Conservation (phyloP, 2,888 invertebrate species). For the Lasioglossum pauxillum region DNA sequence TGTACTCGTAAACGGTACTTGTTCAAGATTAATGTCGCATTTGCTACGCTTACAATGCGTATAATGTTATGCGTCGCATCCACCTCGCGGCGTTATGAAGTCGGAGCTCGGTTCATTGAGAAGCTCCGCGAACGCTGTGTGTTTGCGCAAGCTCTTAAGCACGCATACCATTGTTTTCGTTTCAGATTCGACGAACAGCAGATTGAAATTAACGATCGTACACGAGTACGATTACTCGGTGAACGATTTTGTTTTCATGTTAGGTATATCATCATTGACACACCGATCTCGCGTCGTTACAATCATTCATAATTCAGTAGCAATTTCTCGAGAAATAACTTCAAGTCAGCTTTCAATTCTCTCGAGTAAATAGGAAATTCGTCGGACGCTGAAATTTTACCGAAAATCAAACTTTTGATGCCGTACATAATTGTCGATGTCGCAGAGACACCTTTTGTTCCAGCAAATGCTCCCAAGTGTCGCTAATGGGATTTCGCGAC, state of each 20-base stretch:
- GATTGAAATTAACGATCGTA: neutral
- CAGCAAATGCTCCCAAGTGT: neutral
- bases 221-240: neutral
- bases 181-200: neutral
- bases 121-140: neutral
- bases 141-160: neutral
- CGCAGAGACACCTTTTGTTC: neutral
- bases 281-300: neutral
- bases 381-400: neutral
- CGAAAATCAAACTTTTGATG: neutral
- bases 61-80: constrained; percentile 37
- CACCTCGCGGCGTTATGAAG: constrained; percentile 16
- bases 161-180: neutral
- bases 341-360: neutral
- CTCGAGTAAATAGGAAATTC: neutral
- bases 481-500: neutral
- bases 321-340: neutral
- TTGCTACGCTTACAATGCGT: constrained; percentile 32
- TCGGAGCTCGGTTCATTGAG: neutral
- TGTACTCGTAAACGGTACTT: constrained; percentile 19
- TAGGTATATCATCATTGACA: neutral
- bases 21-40: constrained; percentile 45
- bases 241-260: neutral
- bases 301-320: neutral
- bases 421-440: neutral